Percentiles rank a stretch among this genome's conserved stretches.
These are phyloP conservation scores for Epinotia brunnichana DNA, from an alignment of 2,888 invertebrate species.

Conservation along the genomic window DNA sequence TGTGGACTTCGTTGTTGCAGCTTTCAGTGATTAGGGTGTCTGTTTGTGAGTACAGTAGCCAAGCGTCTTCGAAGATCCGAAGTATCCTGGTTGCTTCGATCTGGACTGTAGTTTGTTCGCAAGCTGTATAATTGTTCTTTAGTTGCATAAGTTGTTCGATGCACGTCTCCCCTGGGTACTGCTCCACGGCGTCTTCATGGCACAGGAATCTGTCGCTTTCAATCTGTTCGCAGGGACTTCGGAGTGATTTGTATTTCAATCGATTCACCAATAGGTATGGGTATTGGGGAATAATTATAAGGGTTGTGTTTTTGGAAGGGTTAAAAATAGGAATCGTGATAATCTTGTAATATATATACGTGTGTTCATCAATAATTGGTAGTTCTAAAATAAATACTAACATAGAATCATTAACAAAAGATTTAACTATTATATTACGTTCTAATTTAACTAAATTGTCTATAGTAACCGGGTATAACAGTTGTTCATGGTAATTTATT, in stretches of 20 bases:
- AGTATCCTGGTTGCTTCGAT: too few species aligned
- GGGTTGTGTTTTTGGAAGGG: background rate
- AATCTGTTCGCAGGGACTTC: slow-evolving; percentile 5
- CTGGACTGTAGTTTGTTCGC: too few species aligned
- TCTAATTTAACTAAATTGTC: slow-evolving; percentile 11
- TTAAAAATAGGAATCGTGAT: slow-evolving; percentile 12
- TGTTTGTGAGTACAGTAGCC: too few species aligned
- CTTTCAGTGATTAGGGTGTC: too few species aligned
- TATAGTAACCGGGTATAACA: too few species aligned
- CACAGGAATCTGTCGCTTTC: slow-evolving; percentile 2
- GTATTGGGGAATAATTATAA: background rate
- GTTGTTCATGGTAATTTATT: too few species aligned
- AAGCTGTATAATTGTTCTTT: too few species aligned
- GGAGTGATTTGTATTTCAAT: slow-evolving; percentile 2
- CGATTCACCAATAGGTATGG: background rate
- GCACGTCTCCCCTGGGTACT: background rate
- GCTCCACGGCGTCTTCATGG: background rate
- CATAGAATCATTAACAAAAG: background rate
- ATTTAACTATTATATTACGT: slow-evolving; percentile 7
- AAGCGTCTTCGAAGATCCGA: too few species aligned
- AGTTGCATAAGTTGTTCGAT: too few species aligned
- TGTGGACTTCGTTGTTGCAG: too few species aligned
- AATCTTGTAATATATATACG: too few species aligned
- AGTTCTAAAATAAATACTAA: background rate
- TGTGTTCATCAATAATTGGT: background rate